Evolutionary conservation across 1,140 invertebrate species (phyloP), one percentile per base, ranked within the genome.

Genomic region (Euglossa dilemma): DNA sequence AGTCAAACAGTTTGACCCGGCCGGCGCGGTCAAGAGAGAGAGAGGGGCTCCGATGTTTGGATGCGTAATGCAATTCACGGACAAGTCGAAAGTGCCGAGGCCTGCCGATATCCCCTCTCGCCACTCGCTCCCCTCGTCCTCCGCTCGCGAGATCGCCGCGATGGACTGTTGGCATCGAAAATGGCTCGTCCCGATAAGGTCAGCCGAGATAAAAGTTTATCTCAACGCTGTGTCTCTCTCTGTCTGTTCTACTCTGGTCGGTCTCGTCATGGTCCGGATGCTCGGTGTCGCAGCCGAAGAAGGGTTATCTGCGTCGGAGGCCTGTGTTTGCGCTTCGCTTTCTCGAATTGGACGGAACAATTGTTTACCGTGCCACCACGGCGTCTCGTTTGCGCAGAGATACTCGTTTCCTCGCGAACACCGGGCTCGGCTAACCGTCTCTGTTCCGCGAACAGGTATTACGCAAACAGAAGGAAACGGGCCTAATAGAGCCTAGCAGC

Each of bases 1-100:
- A 91, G 88, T 91, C 88, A 90, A 91, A 91, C 84, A 90, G 63
- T 78, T 88, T 69, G 80, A 84, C 74, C 85, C 47, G 77, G 25
- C 67, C n/a, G n/a, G n/a, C n/a, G n/a, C n/a, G n/a, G n/a, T 59
- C 18, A 64, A 47, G 28, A 2, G 14, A 12, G 8, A 59, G 85
- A 85, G 82, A 82, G 80, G 50, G 67, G 73, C 83, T 86, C 59
- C 83, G 90, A 91, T 91, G 91, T 91, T 91, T 91, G 84, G 80
- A 36, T 50, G 50, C 69, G 63, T 87, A 87, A 90, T 85, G 88
- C 79, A 90, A 89, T 90, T 76, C 75, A 63, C 61, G 16, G 59
- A 76, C 74, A 73, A 77, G 69, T 64, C 28, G 74, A 84, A 84
- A 83, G 63, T 69, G 75, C 73, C 78, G 69, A 52, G 61, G 9